phyloP scores from a whole-genome alignment of 2,888 invertebrate genomes.

The Petrolisthes cinctipes region DNA sequence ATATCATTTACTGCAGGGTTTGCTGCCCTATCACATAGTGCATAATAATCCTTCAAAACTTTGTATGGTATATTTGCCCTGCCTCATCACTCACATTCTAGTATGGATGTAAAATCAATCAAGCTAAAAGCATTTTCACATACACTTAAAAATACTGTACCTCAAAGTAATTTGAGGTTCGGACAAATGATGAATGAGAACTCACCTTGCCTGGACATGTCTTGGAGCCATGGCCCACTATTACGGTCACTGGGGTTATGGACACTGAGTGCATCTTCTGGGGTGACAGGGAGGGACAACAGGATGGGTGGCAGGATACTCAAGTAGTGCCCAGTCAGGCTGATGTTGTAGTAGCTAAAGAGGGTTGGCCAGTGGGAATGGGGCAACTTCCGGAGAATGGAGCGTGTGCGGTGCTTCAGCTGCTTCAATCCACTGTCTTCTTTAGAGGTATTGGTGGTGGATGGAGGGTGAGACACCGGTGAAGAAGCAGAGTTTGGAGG shows the following conservation, averaged over 20 bases:
- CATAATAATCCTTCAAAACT: too few species aligned
- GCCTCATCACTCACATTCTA: too few species aligned
- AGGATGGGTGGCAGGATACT: conserved; percentile 87
- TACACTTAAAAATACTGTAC: too few species aligned
- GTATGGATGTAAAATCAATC: too few species aligned
- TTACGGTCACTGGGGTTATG: conserved; percentile 81
- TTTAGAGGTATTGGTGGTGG: conserved; percentile 16
- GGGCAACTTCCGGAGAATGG: conserved; percentile 69
- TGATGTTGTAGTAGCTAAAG: conserved; percentile 92
- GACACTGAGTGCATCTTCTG: conserved; percentile 81
- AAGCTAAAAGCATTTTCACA: too few species aligned
- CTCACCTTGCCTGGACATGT: conserved; percentile 42
- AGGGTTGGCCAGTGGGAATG: conserved; percentile 89
- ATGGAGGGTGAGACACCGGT: background rate
- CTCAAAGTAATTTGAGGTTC: too few species aligned
- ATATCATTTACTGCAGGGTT: too few species aligned
- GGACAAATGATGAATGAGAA: background rate
- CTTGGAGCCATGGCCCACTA: conserved; percentile 49
- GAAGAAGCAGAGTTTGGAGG: conserved; percentile 18
- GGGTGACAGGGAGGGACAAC: conserved; percentile 82
- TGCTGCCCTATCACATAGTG: too few species aligned
- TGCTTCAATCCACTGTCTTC: conserved; percentile 38
- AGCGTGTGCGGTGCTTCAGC: conserved; percentile 51
- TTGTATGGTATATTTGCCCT: too few species aligned
- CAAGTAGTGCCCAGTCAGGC: conserved; percentile 84